Evolutionary conservation across 1,140 invertebrate species (phyloP), one percentile per base, ranked within the genome.

Genomic region (Piezodorus guildinii): DNA sequence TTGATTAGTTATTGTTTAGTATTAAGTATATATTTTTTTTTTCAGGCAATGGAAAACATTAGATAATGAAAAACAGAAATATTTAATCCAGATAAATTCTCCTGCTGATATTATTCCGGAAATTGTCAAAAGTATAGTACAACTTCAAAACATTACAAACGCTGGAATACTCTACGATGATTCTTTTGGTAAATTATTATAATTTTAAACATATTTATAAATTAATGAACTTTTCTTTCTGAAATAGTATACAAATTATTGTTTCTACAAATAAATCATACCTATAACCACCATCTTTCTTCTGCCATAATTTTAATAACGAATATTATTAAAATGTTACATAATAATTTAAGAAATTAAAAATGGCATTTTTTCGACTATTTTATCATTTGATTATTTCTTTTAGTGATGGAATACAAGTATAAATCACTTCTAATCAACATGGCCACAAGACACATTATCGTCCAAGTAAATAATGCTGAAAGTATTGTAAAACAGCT

Each of bases 121-220:
- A 72, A 81, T 85, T 5, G 80, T 96, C 0, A 77, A 90, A 54
- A 85, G 88, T 52, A 83, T 95, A 63, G 86, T 91, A 2, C 78
- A 80, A 2, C 77, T 81, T 27, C 85, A 93, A 74, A 91, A 93
- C 69, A 88, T 94, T 52, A 91, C 86, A 16, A 93, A 92, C 75
- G 90, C 92, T 19, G 93, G 89, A 3, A 88, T 96, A 51, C 78
- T 96, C 9, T 94, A 91, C 73, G 91, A 96, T 70, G 80, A 86
- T 14, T 83, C 84, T 23, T 94, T 94, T 70, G 85, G 87, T 90
- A 77, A 75, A 74, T 69, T 17, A 43, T 21, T 52, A 16, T 16
- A 16, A 21, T 5, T 19, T 52, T 21, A n/a, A n/a, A n/a, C n/a
- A n/a, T n/a, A n/a, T n/a, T n/a, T n/a, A n/a, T n/a, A n/a, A n/a